Conservation (phyloP, 2,113 vertebrate genomes). For the Dendrocopos noguchii region DNA sequence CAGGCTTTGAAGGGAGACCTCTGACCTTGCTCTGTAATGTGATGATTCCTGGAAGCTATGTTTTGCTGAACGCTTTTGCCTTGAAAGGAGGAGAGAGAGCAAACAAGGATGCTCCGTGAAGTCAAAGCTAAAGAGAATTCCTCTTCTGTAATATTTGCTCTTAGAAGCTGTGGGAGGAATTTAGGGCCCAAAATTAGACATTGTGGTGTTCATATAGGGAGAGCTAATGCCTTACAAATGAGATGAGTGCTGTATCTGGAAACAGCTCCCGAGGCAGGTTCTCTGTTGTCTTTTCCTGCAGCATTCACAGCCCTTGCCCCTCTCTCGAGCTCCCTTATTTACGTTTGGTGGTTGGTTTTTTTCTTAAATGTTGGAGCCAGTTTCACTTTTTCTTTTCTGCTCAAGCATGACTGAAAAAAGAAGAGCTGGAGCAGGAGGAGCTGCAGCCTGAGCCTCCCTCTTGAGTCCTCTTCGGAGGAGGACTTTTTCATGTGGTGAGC, state of each 20-base stretch:
- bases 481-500: neutral
- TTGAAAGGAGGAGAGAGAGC: neutral
- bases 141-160: neutral
- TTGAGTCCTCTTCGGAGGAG: neutral
- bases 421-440: neutral
- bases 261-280: neutral
- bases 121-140: neutral
- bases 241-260: neutral
- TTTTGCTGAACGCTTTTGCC: constrained; percentile 22
- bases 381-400: neutral
- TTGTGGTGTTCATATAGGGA: neutral
- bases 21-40: neutral
- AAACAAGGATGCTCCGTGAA: neutral
- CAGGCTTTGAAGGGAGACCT: constrained; percentile 8
- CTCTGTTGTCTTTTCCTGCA: neutral
- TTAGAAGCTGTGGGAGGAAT: neutral
- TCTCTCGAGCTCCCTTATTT: neutral
- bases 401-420: neutral
- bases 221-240: neutral
- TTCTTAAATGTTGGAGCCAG: neutral
- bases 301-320: neutral
- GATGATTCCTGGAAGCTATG: neutral
- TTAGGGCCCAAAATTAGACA: neutral
- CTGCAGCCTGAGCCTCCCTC: fast-evolving
- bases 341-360: neutral